phyloP scores from a whole-genome alignment of 2,797 vertebrate species.

The Champsocephalus esox region DNA sequence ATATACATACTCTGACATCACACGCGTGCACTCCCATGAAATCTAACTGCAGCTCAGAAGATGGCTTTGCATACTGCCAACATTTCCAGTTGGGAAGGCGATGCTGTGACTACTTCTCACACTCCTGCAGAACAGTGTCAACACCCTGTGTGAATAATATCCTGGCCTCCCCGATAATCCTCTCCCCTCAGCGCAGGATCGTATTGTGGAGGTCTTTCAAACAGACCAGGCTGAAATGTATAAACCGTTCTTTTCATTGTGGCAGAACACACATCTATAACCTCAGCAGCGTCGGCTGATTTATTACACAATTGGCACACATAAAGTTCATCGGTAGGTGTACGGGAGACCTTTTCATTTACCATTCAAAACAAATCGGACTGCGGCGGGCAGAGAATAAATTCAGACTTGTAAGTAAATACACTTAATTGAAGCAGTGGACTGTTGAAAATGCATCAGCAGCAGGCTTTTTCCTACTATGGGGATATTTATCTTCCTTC shows the following conservation, averaged over 20 bases:
- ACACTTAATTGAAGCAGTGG: constrained; percentile 83
- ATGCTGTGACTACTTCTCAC: constrained; percentile 50
- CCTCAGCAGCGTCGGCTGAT: constrained; percentile 53
- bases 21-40: constrained; percentile 59
- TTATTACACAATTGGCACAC: constrained; percentile 78
- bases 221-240: constrained; percentile 60
- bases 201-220: constrained; percentile 61
- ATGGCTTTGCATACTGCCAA: constrained; percentile 67
- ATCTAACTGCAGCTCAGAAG: constrained; percentile 59
- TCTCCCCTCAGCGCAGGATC: constrained; percentile 45
- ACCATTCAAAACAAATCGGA: constrained; percentile 79
- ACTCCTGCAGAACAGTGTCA: constrained; percentile 45
- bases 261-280: constrained; percentile 33
- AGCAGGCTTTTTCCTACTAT: constrained; percentile 76
- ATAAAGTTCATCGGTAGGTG: constrained; percentile 69
- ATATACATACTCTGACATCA: constrained; percentile 71
- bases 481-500: constrained; percentile 83
- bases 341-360: constrained; percentile 76
- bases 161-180: constrained; percentile 55
- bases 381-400: constrained; percentile 77
- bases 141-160: constrained; percentile 63
- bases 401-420: constrained; percentile 85
- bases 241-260: constrained; percentile 63
- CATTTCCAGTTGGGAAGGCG: constrained; percentile 55
- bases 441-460: constrained; percentile 84